Base-by-base conservation (phyloP, 1,140 invertebrate species). In the Hycleus phaleratus region DNA sequence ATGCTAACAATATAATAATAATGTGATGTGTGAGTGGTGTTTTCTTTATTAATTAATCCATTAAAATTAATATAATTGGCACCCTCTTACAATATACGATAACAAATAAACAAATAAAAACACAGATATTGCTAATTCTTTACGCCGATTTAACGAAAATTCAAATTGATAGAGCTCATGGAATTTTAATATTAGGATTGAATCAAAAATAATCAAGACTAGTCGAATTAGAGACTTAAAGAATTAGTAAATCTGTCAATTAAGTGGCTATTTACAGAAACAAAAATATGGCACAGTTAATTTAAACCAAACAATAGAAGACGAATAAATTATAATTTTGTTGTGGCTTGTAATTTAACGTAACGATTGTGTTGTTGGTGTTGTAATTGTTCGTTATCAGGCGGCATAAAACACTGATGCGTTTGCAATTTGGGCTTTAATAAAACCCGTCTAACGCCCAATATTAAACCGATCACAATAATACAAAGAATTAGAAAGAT, bases 291-390 rank as follows among this genome's bases (percentile, higher is more conserved):
- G 32, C 32, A 32, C 32, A 32, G 7, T 5, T 43, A 54, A 52
- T 52, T 52, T 39, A 52, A 43, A 52, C 42, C 11, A 45, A 52
- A 54, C 25, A 40, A 24, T 43, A 48, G 12, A 48, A 24, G 42
- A 46, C 47, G 11, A 43, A 44, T 7, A 7, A 48, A 43, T 61
- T 49, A 74, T 47, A 81, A 72, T 71, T 82, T 81, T 26, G 81
- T 82, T 24, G 81, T 83, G 6, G 81, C 81, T 58, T 81, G 81
- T 51, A 83, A 66, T 75, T 82, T 82, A 3, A 82, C 79, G 59
- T 83, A 83, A 70, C 77, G 76, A 18, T 79, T 77, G 63, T 76
- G 74, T 49, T 77, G 72, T 70, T 76, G 74, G 46, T 77, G 72
- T 70, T 77, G 52, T 68, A 72, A 68, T 58, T 80, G 66, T 72